Evolutionary conservation across 2,113 vertebrate species (phyloP).

Genomic region (Oryzias melastigma): DNA sequence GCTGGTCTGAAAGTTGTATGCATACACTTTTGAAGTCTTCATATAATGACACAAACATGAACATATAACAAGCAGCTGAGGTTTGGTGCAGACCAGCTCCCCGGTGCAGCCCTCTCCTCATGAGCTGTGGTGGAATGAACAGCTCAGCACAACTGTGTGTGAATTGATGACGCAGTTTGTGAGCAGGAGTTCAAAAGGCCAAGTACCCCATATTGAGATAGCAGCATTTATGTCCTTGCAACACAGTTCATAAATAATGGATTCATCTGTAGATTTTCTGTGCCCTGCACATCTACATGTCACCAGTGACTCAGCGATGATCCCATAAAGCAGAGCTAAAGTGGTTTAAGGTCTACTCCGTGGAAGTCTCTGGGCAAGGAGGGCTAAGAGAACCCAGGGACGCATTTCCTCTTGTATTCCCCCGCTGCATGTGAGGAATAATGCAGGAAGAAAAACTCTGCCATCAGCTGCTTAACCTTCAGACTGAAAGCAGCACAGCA

Average conservation of each 20-base stretch:
- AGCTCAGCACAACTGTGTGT: slow-evolving; percentile 51
- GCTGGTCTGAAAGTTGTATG: slow-evolving; percentile 49
- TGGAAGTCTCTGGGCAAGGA: slow-evolving; percentile 72
- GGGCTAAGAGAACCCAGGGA: slow-evolving; percentile 71
- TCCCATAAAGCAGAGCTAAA: slow-evolving; percentile 70
- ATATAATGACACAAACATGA: slow-evolving; percentile 46
- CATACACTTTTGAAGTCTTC: slow-evolving; percentile 45
- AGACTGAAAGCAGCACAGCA: slow-evolving; percentile 48
- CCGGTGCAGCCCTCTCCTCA: slow-evolving; percentile 29
- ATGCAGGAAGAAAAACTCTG: slow-evolving; percentile 54
- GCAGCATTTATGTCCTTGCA: slow-evolving; percentile 65
- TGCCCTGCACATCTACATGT: slow-evolving; percentile 71
- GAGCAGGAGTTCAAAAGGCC: slow-evolving; percentile 58
- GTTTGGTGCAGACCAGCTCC: slow-evolving; percentile 41
- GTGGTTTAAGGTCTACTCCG: slow-evolving; percentile 70
- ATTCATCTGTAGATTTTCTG: slow-evolving; percentile 63
- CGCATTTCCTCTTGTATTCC: slow-evolving; percentile 46
- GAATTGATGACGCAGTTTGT: slow-evolving; percentile 53
- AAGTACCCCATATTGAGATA: slow-evolving; percentile 66
- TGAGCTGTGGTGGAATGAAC: slow-evolving; percentile 39
- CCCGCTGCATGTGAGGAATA: slow-evolving; percentile 61
- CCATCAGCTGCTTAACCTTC: slow-evolving; percentile 66
- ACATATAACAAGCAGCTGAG: slow-evolving; percentile 72
- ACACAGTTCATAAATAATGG: slow-evolving; percentile 74
- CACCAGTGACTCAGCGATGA: slow-evolving; percentile 74